Evolutionary conservation across 2,113 vertebrate genomes (phyloP), one percentile per base, ranked within the genome.

Genomic region (Anolis carolinensis): DNA sequence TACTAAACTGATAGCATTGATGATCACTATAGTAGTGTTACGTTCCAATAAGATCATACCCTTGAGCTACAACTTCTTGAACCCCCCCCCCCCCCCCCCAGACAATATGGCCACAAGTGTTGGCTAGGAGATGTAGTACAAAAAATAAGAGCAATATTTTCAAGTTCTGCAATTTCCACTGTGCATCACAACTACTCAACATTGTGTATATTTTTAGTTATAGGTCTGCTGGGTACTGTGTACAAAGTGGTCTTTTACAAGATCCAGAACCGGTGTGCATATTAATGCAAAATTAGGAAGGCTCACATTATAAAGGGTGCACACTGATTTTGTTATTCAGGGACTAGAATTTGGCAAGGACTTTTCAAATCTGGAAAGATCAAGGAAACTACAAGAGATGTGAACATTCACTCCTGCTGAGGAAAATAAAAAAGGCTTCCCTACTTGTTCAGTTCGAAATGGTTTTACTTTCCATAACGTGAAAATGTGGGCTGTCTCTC

Each of bases 281-380:
- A 67, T 55, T 55, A 11, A 78, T 34, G 14, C 11, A 44, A 44
- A 21, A 32, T 6, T 25, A 13, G 27, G 13, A 11, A 70, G 39
- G 80, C 7, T 13, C n/a, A 85, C 68, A 78, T 30, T 55, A n/a
- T n/a, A 55, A 70, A 6, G 2, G 21, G 32, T 68, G n/a, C 4
- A 21, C 7, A 30, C 4, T 23, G 50, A 67, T 55, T 36, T 75
- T 2, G 90, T 85, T 63, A 84, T 87, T 91, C 87, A 92, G 87
- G 89, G 65, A 81, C 91, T 52, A 82, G 55, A 86, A 81, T 91
- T n/a, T 89, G 70, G 79, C 90, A 92, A 84, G 85, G 90, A 92
- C 90, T 85, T 21, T 91, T 78, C 81, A 81, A 7, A 23, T 65
- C 48, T 20, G 34, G n/a, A 65, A 21, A 73, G 25, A 83, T 10